Conservation (phyloP, 2,888 invertebrate genomes). For the Heliconius aoede region DNA sequence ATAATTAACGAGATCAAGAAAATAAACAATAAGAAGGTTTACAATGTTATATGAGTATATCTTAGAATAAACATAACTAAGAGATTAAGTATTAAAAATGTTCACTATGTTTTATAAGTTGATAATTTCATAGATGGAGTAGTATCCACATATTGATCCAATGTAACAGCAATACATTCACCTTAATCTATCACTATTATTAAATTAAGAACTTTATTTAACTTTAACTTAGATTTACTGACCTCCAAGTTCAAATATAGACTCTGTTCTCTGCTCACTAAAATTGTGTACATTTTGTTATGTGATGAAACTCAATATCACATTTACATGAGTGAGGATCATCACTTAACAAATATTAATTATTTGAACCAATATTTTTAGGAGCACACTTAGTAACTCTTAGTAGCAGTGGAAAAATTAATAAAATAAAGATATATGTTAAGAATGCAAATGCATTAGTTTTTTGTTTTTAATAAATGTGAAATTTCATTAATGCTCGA, state of each 20-base stretch:
- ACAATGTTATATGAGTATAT: not conserved
- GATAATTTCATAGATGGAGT: not conserved
- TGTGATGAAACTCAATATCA: no score
- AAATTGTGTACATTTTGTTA: no score
- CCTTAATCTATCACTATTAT: not conserved
- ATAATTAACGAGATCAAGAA: conserved; percentile 14
- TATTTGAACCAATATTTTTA: not conserved
- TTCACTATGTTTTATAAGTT: not conserved
- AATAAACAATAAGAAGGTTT: not conserved
- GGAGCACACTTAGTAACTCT: not conserved
- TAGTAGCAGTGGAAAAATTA: not conserved
- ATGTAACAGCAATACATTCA: not conserved
- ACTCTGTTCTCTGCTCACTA: no score
- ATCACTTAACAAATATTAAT: not conserved
- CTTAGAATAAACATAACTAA: conserved; percentile 6
- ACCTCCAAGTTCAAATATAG: no score
- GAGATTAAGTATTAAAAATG: not conserved
- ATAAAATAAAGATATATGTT: not conserved
- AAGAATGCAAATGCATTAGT: conserved; percentile 36
- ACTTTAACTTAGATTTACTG: no score
- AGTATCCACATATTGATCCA: no score
- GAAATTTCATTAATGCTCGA: conserved; percentile 71
- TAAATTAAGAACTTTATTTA: not conserved
- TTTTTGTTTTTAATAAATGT: conserved; percentile 67
- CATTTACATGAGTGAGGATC: no score